These are phyloP conservation scores for Meganola albula DNA, from an alignment of 2,888 invertebrate genomes.

Conservation along the genomic window DNA sequence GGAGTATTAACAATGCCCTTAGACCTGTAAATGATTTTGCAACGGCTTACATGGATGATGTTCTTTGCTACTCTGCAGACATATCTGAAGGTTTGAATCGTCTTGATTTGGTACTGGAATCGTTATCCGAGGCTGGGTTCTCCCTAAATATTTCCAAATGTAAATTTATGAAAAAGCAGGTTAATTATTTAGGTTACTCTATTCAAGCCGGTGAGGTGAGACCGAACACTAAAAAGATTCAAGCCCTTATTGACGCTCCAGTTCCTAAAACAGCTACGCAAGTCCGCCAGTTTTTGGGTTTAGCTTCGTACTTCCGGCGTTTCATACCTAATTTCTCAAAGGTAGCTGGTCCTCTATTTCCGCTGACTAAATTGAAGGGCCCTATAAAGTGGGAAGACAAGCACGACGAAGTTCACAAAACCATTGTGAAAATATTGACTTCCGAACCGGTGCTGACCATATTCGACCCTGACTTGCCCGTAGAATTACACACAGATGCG, in stretches of 20 bases:
- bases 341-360: background rate
- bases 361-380: background rate
- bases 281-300: background rate
- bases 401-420: background rate
- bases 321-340: background rate
- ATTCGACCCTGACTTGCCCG: constrained; percentile 17
- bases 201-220: background rate
- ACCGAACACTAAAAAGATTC: background rate
- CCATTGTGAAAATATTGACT: constrained; percentile 10
- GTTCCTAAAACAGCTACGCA: background rate
- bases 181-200: background rate
- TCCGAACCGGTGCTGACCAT: constrained; percentile 23
- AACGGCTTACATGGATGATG: background rate
- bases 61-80: background rate
- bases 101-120: background rate
- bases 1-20: background rate
- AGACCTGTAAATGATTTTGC: background rate
- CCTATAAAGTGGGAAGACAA: background rate
- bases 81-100: background rate
- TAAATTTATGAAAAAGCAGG: background rate
- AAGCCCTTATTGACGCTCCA: background rate
- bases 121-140: background rate
- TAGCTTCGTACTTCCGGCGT: constrained; percentile 1
- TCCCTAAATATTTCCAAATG: background rate
- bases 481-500: constrained; percentile 25